These are phyloP conservation scores for Clarias pachynema DNA, from an alignment of 2,797 vertebrate genomes.

Conservation along the genomic window DNA sequence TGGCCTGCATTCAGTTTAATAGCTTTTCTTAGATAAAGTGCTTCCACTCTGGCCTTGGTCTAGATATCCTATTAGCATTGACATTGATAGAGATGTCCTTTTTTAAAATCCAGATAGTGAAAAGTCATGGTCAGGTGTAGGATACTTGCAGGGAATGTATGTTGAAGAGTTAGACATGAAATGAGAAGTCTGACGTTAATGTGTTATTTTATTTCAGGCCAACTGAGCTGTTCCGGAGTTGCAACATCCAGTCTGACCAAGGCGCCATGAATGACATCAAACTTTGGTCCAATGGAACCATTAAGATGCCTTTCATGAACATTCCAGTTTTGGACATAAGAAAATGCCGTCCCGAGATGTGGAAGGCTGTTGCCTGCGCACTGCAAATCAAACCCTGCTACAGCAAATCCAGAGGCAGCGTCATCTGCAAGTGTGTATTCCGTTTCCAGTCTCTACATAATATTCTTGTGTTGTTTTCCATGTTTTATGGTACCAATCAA, in stretches of 20 bases:
- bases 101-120: conserved; percentile 11
- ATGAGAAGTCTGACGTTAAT: background rate
- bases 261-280: conserved; percentile 98
- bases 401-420: conserved; percentile 92
- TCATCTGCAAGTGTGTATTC: conserved; percentile 93
- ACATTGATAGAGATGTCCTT: background rate
- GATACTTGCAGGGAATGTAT: background rate
- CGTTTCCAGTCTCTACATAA: background rate
- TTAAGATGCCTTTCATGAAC: conserved; percentile 98
- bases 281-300: conserved; percentile 96
- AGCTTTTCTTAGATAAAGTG: background rate
- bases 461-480: background rate
- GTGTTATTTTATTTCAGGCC: conserved; percentile 74
- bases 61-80: background rate
- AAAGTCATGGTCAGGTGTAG: conserved; percentile 24
- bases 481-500: no score
- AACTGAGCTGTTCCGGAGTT: conserved; percentile 96
- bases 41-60: background rate
- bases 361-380: conserved; percentile 95
- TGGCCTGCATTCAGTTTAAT: background rate
- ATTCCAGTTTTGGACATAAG: conserved; percentile 96
- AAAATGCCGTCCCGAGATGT: conserved; percentile 93
- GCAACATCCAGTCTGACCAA: conserved; percentile 95
- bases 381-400: conserved; percentile 98
- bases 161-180: background rate